phyloP scores from a whole-genome alignment of 2,797 vertebrate species.

The Pseudopleuronectes americanus region DNA sequence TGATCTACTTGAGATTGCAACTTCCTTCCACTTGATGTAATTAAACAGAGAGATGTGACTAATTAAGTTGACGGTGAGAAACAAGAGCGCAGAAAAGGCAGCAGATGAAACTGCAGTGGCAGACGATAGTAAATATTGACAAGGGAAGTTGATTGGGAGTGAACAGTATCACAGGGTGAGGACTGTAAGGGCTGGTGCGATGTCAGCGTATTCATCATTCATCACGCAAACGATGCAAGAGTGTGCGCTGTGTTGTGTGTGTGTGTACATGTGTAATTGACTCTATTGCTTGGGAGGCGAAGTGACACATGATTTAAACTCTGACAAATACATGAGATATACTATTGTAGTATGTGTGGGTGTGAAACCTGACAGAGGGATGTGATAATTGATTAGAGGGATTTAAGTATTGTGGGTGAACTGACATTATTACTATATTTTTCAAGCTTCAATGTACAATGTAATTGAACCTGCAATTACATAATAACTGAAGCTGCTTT shows the following conservation, averaged over 20 bases:
- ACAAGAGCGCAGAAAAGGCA: slow-evolving; percentile 47
- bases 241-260: slow-evolving; percentile 3
- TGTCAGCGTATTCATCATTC: slow-evolving; percentile 46
- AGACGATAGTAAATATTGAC: slow-evolving; percentile 83
- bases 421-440: background rate
- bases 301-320: slow-evolving; percentile 20
- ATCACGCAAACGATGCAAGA: slow-evolving; percentile 29
- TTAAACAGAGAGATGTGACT: slow-evolving; percentile 86
- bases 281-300: background rate
- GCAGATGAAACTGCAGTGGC: slow-evolving; percentile 58
- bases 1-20: slow-evolving; percentile 87
- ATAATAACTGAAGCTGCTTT: background rate
- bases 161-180: slow-evolving; percentile 47
- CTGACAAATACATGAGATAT: background rate
- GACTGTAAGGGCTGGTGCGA: slow-evolving; percentile 28
- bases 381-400: background rate
- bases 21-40: slow-evolving; percentile 87
- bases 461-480: background rate
- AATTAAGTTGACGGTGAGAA: slow-evolving; percentile 84
- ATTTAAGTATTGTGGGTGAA: background rate
- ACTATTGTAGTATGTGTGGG: background rate
- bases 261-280: slow-evolving; percentile 10
- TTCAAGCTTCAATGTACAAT: background rate
- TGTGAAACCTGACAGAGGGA: too few relatives aligned
- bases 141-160: slow-evolving; percentile 68